These are phyloP conservation scores for Tipula helvola DNA, from an alignment of 2,888 invertebrate species.

Conservation along the genomic window DNA sequence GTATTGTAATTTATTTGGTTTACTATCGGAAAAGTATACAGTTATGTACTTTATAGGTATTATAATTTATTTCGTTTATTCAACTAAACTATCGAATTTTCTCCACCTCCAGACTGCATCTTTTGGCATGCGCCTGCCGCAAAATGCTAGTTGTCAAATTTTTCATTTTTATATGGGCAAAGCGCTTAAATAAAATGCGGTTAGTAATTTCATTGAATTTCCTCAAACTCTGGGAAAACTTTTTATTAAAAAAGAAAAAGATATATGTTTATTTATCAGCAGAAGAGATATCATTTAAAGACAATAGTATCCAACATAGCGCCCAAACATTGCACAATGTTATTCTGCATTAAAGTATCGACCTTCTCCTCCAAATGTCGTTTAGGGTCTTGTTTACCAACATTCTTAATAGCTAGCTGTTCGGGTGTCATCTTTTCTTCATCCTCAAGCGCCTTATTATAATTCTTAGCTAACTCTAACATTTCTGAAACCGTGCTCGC, in stretches of 20 bases:
- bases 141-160: too few relatives aligned
- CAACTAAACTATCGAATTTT: too few relatives aligned
- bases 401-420: slow-evolving; percentile 98
- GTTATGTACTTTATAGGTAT: too few relatives aligned
- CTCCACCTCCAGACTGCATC: too few relatives aligned
- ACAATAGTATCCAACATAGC: slow-evolving; percentile 91
- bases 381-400: slow-evolving; percentile 98
- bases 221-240: background rate
- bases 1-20: too few relatives aligned
- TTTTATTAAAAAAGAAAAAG: slow-evolving; percentile 10
- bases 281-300: slow-evolving; percentile 54
- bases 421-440: slow-evolving; percentile 99
- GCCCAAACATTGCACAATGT: slow-evolving; percentile 95
- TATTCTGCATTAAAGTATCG: slow-evolving; percentile 89
- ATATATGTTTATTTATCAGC: background rate
- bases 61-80: too few relatives aligned
- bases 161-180: too few relatives aligned
- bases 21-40: too few relatives aligned
- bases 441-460: slow-evolving; percentile 95
- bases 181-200: background rate
- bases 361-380: slow-evolving; percentile 98
- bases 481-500: slow-evolving; percentile 91
- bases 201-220: background rate
- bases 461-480: slow-evolving; percentile 94
- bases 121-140: too few relatives aligned